Base-by-base conservation (phyloP, 2,888 invertebrate species). In the Scrobipalpa costella region DNA sequence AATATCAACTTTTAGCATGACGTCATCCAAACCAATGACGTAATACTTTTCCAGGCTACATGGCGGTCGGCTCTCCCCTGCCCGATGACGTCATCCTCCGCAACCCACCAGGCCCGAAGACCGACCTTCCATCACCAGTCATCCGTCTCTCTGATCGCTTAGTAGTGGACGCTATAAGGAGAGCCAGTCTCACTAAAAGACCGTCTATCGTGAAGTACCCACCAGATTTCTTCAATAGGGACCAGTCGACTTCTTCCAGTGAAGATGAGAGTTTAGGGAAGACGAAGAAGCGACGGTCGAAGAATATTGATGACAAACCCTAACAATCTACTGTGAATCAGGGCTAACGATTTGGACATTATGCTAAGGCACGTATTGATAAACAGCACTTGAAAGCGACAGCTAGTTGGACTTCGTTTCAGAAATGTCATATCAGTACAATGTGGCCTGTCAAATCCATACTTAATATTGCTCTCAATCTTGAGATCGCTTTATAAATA, bases 201-300 rank as follows among this genome's bases (percentile, higher is more conserved):
- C 87, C 89, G 0, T 84, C 87, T 0, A 75, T 82, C 1, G 83
- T 85, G 5, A 92, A 88, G 63, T 92, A 90, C 63, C 91, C 91
- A 0, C 75, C 87, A 0, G 81, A 89, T 65, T 92, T 80, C 71
- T 91, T 91, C 77, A 84, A 85, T 55, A 77, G 72, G 3, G 80
- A 81, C 0, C 83, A 77, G 44, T 83, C 84, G 13, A 77, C 83
- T 0, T 83, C 86, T 0, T 88, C 90, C 0, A 89, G 88, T 0
- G 86, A 86, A 33, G 88, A 88, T 63, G 88, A 88, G 0, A 88
- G 88, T 11, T 67, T 68, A 61, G 66, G 57, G 9, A 71, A 67
- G 57, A 77, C 73, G 61, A 76, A 74, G 65, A 75, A 69, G 60
- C 74, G 69, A 17, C 75, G 60, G 9, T 61, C 61, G 15, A 64